phyloP scores from a whole-genome alignment of 1,140 invertebrate species.

The Apis mellifera region Amel_HAv3.1 CM009933.2:2842501-2843000 shows the following conservation, averaged over 20 bases:
- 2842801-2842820: constrained; percentile 20
- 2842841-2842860: background rate
- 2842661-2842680: constrained; percentile 58
- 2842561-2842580: background rate
- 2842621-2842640: constrained; percentile 52
- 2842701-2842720: constrained; percentile 76
- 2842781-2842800: constrained; percentile 61
- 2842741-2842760: constrained; percentile 40
- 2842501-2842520: constrained; percentile 62
- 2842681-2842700: constrained; percentile 80
- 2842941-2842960: too few relatives aligned
- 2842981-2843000: too few relatives aligned
- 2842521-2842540: constrained; percentile 78
- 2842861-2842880: too few relatives aligned
- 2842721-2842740: constrained; percentile 64
- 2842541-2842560: constrained; percentile 75
- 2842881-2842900: background rate
- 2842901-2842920: background rate
- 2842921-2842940: background rate
- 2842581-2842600: background rate
- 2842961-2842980: too few relatives aligned
- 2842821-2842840: background rate
- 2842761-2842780: constrained; percentile 47
- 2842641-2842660: constrained; percentile 65
- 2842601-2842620: background rate